Evolutionary conservation across 2,113 vertebrate species (phyloP).

Genomic region (Picathartes gymnocephalus): DNA sequence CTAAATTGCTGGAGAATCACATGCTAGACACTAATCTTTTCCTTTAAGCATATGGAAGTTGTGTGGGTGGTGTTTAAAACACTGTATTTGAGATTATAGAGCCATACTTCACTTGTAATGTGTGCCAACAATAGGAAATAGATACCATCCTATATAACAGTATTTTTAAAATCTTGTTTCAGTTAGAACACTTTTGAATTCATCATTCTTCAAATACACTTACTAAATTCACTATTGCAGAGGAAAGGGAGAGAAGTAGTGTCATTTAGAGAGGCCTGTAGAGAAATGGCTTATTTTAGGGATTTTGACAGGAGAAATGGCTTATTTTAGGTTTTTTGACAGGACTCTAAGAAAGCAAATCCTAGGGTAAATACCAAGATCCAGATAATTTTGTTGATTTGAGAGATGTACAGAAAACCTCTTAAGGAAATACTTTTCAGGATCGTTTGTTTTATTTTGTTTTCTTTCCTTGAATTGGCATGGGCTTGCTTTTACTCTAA

Average conservation of each 20-base stretch:
- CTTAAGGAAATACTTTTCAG: not conserved
- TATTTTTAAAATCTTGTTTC: not conserved
- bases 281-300: not conserved
- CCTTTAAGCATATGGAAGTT: not conserved
- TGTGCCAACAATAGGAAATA: not conserved
- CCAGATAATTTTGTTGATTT: not conserved
- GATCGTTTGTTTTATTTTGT: not conserved
- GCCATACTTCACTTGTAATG: not conserved
- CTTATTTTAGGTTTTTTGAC: not conserved
- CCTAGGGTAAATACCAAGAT: not conserved
- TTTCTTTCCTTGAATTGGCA: not conserved
- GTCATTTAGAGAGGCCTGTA: not conserved
- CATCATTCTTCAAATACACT: rapidly evolving
- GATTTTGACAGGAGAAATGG: not conserved
- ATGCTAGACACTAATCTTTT: not conserved
- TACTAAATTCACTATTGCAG: not conserved
- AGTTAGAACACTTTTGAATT: not conserved
- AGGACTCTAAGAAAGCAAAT: not conserved
- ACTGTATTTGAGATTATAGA: not conserved
- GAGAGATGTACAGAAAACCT: not conserved
- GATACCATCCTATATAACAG: not conserved
- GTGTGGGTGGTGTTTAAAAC: not conserved
- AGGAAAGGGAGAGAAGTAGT: not conserved
- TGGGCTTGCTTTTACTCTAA: not conserved
- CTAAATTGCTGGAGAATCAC: not conserved